These are phyloP conservation scores for Chloroceryle inda DNA, from an alignment of 2,797 vertebrate species.

Conservation along the genomic window DNA sequence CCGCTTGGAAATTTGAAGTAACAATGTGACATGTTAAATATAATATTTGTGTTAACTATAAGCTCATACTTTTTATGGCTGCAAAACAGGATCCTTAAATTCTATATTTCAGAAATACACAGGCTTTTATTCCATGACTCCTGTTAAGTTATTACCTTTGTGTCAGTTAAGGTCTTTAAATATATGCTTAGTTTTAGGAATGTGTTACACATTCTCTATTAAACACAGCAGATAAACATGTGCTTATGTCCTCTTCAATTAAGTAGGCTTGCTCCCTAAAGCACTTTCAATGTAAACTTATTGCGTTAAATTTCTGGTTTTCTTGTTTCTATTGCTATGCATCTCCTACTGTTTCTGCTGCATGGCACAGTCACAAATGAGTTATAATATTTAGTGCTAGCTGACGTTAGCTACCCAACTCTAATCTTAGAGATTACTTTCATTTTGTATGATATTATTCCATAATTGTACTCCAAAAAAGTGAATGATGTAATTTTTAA, in stretches of 20 bases:
- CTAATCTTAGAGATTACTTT: constrained; percentile 52
- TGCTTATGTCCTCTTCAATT: constrained; percentile 54
- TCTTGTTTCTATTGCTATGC: constrained; percentile 47
- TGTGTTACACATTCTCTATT: constrained; percentile 1
- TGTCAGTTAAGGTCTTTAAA: background rate
- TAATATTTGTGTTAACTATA: constrained; percentile 37
- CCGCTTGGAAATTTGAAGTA: background rate
- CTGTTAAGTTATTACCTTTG: constrained; percentile 5
- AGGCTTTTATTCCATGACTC: constrained; percentile 29
- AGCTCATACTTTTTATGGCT: constrained; percentile 12
- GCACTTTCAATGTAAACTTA: constrained; percentile 66
- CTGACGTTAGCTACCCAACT: constrained; percentile 45
- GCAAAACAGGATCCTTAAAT: constrained; percentile 1
- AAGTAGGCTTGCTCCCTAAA: constrained; percentile 61
- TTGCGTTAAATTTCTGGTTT: constrained; percentile 62
- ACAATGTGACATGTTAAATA: background rate
- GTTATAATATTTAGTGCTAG: constrained; percentile 62
- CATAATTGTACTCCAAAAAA: background rate
- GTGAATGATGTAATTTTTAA: background rate
- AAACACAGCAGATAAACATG: constrained; percentile 41
- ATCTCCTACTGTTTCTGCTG: constrained; percentile 54
- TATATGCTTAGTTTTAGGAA: constrained; percentile 39
- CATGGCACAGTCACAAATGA: constrained; percentile 50
- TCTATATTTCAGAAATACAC: constrained; percentile 21
- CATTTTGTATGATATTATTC: background rate